Evolutionary conservation across 2,797 vertebrate genomes (phyloP), one percentile per base, ranked within the genome.

Genomic region (Schizothorax lantsangensis): DNA sequence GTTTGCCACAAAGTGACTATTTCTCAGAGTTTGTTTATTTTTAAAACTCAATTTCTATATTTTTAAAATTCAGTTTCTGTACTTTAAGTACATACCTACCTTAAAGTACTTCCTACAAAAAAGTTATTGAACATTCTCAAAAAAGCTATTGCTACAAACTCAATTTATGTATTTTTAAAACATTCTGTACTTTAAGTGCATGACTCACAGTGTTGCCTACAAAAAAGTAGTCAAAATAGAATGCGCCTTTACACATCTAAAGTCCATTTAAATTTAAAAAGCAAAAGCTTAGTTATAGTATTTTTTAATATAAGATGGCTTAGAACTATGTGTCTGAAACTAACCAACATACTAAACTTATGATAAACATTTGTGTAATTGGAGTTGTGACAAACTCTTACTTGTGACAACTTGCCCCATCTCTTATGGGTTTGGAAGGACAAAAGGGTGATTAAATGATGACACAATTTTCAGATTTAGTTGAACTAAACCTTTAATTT

Each of bases 401-500:
- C 15, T 3, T 49, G 26, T 49, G 26, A 49, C 8, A 75, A 33
- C 45, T 49, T 74, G 72, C 45, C 15, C 15, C 26, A 7, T 15
- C 14, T 30, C n/a, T 30, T 14, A 6, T 2, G 1, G 62, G 62
- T 64, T 64, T 64, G 26, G 6, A 30, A 74, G 0, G 26, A 19
- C 7, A 49, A 49, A 45, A 74, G 15, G 8, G 9, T 33, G 1
- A 33, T 5, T 52, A 33, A 49, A 19, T 49, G 1, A 23, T 72
- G 15, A 21, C 8, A 30, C 7, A 19, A 19, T 17, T 47, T 73
- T 47, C 14, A 9, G 15, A 30, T 30, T 33, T 11, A 4, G 26
- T 19, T 52, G 9, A 52, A 36, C 84, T 85, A 81, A 43, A 40
- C 43, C 15, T 54, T 84, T 62, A 45, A 77, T 23, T 57, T 57